Evolutionary conservation across 2,113 vertebrate genomes (phyloP).

Genomic region (Ctenomys sociabilis): DNA sequence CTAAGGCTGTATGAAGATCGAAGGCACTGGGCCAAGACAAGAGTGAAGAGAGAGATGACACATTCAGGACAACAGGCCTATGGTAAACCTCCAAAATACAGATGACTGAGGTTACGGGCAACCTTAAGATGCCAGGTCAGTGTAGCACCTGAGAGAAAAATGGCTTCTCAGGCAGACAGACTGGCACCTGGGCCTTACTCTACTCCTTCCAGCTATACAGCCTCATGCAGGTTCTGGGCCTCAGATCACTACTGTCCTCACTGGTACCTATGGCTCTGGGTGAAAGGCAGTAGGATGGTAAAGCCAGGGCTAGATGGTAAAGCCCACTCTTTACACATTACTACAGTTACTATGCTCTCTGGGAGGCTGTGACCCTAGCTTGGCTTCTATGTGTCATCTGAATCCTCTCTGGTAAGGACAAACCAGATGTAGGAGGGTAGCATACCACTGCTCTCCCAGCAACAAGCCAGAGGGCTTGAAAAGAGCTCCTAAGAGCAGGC

Average conservation of each 20-base stretch:
- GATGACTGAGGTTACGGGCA: not conserved
- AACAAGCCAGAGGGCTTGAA: not conserved
- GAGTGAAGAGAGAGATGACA: not conserved
- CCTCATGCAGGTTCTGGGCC: not conserved
- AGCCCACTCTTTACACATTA: not conserved
- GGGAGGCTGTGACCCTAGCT: not conserved
- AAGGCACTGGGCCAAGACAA: not conserved
- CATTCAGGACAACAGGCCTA: not conserved
- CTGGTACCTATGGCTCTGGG: not conserved
- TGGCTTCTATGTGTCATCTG: not conserved
- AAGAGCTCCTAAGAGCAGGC: not conserved
- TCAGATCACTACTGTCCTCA: not conserved
- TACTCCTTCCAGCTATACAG: not conserved
- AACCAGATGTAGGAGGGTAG: not conserved
- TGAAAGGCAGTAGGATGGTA: not conserved
- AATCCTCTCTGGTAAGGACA: conserved; percentile 41
- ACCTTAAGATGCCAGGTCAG: not conserved
- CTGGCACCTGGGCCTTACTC: not conserved
- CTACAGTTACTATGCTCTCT: not conserved
- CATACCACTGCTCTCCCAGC: not conserved
- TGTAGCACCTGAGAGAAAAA: not conserved
- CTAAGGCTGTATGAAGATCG: not conserved
- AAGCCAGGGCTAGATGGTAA: not conserved
- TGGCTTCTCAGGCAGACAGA: not conserved
- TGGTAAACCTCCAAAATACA: not conserved